Base-by-base conservation (phyloP, 2,797 vertebrate species). In the Cephalopachus bancanus region DNA sequence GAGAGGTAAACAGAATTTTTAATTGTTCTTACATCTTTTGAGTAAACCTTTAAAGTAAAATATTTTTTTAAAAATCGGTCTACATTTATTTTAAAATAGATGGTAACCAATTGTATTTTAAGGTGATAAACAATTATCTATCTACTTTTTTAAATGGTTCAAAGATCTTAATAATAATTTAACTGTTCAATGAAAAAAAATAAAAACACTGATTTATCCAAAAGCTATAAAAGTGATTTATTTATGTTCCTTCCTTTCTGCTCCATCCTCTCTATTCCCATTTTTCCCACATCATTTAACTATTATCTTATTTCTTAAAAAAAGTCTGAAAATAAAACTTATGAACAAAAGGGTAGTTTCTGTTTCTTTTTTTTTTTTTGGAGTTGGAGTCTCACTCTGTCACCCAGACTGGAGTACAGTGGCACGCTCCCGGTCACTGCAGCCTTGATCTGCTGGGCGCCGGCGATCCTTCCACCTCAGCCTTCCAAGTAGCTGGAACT, bases 261-360 rank as follows among this genome's bases (percentile, higher is more conserved):
- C 28, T 62, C 49, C 12, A 64, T 51, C 65, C 37, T 93, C 51
- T 20, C n/a, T 55, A 88, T 49, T 69, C n/a, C n/a, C 69, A 87
- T 79, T 24, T 89, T 71, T 80, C 91, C 94, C 64, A 84, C 96
- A 92, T 26, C 30, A 96, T 51, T 96, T 76, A 92, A 90, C 10
- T 78, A 83, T 84, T 76, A 55, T 33, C 17, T 88, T 78, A 88
- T 85, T 93, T 91, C 64, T 89, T 2, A 94, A 95, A 62, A 64
- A 69, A 88, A 78, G 37, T 44, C 10, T 89, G 49, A 93, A 97
- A 93, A 93, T n/a, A 80, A 76, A 69, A 83, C 80, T 71, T 71
- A 96, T 26, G 28, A 92, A 78, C 49, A 94, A 97, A 92, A 67
- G 17, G 33, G 55, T 37, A 37, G 37, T 37, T 37, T 37, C 37